phyloP scores from a whole-genome alignment of 2,888 invertebrate genomes.

The Amphipyra tragopoginis region DNA sequence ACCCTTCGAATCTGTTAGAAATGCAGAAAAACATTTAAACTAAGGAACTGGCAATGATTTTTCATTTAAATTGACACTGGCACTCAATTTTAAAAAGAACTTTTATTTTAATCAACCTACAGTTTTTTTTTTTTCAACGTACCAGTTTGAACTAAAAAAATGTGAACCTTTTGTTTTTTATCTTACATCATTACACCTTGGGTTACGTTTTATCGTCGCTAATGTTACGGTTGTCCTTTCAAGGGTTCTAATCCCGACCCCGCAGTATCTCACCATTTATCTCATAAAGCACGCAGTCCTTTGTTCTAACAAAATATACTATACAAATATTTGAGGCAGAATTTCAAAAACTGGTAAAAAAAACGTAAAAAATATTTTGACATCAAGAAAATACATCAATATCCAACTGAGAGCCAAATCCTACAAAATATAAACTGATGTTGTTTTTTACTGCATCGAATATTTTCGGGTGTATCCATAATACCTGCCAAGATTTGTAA shows the following conservation, averaged over 20 bases:
- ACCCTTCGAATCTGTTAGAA: too few species aligned
- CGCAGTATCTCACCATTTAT: constrained; percentile 48
- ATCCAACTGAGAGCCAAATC: too few species aligned
- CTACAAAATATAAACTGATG: neutral
- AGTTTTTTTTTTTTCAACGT: neutral
- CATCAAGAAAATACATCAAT: too few species aligned
- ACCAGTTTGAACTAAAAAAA: constrained; percentile 16
- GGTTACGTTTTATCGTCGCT: constrained; percentile 38
- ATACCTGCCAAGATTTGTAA: constrained; percentile 2
- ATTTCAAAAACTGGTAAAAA: too few species aligned
- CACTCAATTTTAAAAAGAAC: neutral
- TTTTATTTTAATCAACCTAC: constrained; percentile 1
- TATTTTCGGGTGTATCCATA: neutral
- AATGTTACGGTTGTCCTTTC: constrained; percentile 47
- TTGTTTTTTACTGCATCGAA: neutral
- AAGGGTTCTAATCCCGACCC: constrained; percentile 38
- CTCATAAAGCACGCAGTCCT: constrained; percentile 27
- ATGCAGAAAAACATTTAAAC: neutral
- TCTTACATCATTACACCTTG: constrained; percentile 43
- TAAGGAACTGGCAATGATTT: neutral
- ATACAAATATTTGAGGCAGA: neutral
- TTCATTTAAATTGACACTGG: too few species aligned
- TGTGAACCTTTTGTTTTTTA: constrained; percentile 42
- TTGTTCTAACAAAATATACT: constrained; percentile 25
- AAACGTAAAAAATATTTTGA: too few species aligned